Base-by-base conservation (phyloP, 1,140 invertebrate species). In the Odontomachus brunneus region DNA sequence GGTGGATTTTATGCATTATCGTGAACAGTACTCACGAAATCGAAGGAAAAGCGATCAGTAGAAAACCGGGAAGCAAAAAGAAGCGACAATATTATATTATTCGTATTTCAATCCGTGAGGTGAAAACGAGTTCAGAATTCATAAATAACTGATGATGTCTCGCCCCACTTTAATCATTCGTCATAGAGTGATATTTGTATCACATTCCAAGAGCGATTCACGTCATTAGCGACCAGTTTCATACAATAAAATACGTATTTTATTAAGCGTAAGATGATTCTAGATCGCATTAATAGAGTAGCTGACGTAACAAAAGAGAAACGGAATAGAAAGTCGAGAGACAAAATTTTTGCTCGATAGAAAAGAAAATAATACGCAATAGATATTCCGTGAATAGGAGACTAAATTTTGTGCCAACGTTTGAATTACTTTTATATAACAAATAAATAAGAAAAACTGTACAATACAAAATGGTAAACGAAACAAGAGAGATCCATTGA, bases 1-100 rank as follows among this genome's bases (percentile, higher is more conserved):
- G 12, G 24, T n/a, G 14, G 44, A 71, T 69, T 71, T 75, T 60
- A 78, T 59, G 19, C 57, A 57, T 57, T 44, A 67, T 74, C 12
- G 24, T 60, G 48, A 49, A 51, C n/a, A 5, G 26, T 17, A 0
- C 4, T 22, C 15, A 29, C 11, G 22, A 29, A 17, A 49, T 51
- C 24, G 22, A 26, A 69, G 29, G 26, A 49, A 55, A 44, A 11
- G 38, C 38, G 9, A 44, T 44, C 9, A 3, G 53, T 22, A 11
- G 22, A 1, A 19, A 55, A 19, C 22, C n/a, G 3, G n/a, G 19
- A 17, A n/a, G 53, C n/a, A 53, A 15, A 19, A 55, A 55, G 0
- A 9, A 55, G 38, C 38, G 19, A 55, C 5, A 19, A 2, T 73
- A 73, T 57, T 59, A 44, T 19, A 57, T 72, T 57, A 44, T 73